Evolutionary conservation across 2,797 vertebrate species (phyloP), one percentile per base, ranked within the genome.

Genomic region (Forpus xanthops): DNA sequence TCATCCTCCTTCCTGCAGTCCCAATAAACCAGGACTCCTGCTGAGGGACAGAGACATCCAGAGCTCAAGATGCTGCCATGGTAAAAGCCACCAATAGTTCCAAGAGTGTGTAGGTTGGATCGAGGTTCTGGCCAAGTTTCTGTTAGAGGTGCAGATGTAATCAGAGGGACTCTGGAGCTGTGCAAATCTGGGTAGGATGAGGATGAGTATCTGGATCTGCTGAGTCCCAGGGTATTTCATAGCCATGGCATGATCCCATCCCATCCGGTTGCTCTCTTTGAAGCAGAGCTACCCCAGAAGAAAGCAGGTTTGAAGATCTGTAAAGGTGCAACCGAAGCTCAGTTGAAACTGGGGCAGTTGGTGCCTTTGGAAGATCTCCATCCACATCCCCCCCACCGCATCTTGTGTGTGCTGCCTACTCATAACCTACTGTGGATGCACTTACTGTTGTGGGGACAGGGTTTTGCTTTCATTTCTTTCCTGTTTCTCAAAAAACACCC

Each of bases 71-170:
- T 3, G 3, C 10, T 28, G 47, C 39, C 0, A 0, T 15, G 60
- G 15, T 24, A 6, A 71, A 56, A 71, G n/a, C 31, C 56, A 61
- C n/a, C 62, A 9, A 0, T 12, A 33, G 9, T 11, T 45, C 74
- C 66, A 47, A 7, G 16, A 8, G 3, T 0, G 2, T 17, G 8
- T 5, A n/a, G 37, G 17, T 2, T 42, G 23, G 2, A 7, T 25
- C 24, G 23, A 23, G 49, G 37, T 33, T 65, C 37, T 49, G 58
- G 45, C 7, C 55, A 18, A 18, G 8, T 19, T 53, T n/a, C 64
- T 10, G 3, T 55, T 27, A 3, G 4, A 3, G 25, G 6, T 33
- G 75, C 37, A 75, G 50, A 4, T 24, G 30, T 11, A 33, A 23
- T 9, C 2, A 1, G n/a, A 45, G 44, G 33, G 56, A 9, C 19